phyloP scores from a whole-genome alignment of 64 coral and sea anemone genomes.

The Dendrophyllia cribrosa region DNA sequence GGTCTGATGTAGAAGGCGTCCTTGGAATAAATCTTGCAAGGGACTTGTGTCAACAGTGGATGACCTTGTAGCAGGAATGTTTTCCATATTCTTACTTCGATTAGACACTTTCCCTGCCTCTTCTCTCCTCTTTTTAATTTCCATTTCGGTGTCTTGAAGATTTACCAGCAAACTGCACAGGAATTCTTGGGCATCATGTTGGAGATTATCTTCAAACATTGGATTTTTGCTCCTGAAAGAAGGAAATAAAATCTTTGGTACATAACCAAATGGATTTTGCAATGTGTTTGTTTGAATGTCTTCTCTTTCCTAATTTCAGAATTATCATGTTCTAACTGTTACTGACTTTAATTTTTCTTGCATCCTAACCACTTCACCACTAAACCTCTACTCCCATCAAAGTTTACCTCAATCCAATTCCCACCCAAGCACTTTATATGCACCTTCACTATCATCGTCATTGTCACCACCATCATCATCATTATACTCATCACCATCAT shows the following conservation, averaged over 20 bases:
- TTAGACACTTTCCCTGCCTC: neutral
- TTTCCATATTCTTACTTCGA: neutral
- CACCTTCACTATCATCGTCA: no score
- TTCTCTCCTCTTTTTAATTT: constrained; percentile 43
- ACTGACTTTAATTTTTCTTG: no score
- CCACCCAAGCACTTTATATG: no score
- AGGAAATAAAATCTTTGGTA: neutral
- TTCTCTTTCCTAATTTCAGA: no score
- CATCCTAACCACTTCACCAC: no score
- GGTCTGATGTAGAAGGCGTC: constrained; percentile 83
- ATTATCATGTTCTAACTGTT: no score
- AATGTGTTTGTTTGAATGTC: no score
- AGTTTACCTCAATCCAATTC: no score
- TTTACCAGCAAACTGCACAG: constrained; percentile 83
- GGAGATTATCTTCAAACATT: constrained; percentile 81
- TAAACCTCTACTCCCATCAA: no score
- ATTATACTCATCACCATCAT: no score
- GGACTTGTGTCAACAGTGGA: neutral
- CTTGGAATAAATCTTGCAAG: constrained; percentile 88
- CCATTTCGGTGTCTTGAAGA: constrained; percentile 80
- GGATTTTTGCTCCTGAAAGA: constrained; percentile 74
- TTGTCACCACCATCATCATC: no score
- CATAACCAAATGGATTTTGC: no score
- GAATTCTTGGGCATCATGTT: constrained; percentile 99
- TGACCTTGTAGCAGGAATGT: neutral